Conservation (phyloP, 64 coral and sea anemone species). For the Acropora yongei region DNA sequence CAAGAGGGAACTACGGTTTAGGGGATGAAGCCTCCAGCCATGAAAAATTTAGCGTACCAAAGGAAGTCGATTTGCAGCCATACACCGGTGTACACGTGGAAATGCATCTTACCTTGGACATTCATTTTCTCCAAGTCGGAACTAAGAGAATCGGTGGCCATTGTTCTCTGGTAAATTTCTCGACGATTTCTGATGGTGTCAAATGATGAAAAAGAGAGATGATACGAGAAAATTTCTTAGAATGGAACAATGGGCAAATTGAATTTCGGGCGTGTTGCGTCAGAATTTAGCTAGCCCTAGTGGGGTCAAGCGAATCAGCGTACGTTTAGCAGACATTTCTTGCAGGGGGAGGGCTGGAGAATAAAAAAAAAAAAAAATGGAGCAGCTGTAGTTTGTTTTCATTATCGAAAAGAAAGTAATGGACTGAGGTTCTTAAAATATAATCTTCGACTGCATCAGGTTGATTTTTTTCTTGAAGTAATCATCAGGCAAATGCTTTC, state of each 20-base stretch:
- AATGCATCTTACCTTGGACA: constrained; percentile 26
- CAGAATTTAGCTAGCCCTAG: background rate
- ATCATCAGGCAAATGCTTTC: no score
- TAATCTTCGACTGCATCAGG: no score
- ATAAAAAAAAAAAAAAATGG: background rate
- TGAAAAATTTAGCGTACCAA: background rate
- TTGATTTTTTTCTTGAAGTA: no score
- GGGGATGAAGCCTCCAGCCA: background rate
- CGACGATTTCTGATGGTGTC: background rate
- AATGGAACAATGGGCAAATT: background rate
- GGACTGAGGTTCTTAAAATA: no score
- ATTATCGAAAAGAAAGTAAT: background rate
- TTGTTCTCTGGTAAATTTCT: background rate
- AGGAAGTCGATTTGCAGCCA: background rate
- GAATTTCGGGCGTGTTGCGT: background rate
- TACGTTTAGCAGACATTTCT: no score
- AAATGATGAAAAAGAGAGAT: background rate
- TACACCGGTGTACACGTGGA: background rate
- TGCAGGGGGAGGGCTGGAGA: background rate
- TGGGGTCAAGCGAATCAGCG: background rate
- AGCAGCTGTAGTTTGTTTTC: no score
- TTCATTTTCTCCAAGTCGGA: constrained; percentile 30
- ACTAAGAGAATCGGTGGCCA: constrained; percentile 32
- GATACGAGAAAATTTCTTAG: background rate
- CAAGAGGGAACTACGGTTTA: background rate